Conservation (phyloP, 1,140 invertebrate species). For the Drosophila melanogaster region DNA sequence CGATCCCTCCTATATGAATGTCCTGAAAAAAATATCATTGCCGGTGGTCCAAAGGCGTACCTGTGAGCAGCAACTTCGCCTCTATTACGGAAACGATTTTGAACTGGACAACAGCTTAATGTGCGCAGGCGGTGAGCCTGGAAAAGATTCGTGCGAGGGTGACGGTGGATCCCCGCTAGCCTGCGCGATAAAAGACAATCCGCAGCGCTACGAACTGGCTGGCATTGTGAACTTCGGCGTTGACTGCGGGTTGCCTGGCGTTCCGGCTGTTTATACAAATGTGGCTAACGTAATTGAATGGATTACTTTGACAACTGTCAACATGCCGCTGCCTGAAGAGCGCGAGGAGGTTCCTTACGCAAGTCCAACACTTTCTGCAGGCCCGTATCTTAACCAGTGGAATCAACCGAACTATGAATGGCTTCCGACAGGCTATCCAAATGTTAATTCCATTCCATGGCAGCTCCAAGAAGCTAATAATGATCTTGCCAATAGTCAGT, state of each 20-base stretch:
- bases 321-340: neutral
- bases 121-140: constrained; percentile 88
- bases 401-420: too few relatives aligned
- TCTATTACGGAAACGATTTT: constrained; percentile 65
- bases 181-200: constrained; percentile 85
- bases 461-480: too few relatives aligned
- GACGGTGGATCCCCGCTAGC: constrained; percentile 90
- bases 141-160: constrained; percentile 89
- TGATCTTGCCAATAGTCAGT: too few relatives aligned
- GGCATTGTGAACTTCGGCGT: constrained; percentile 90
- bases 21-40: constrained; percentile 87
- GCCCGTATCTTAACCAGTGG: too few relatives aligned
- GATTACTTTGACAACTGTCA: neutral
- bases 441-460: too few relatives aligned
- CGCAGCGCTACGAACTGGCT: constrained; percentile 86
- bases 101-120: constrained; percentile 84
- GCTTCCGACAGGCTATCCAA: too few relatives aligned
- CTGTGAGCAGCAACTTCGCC: constrained; percentile 84
- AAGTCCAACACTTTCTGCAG: too few relatives aligned
- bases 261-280: constrained; percentile 91
- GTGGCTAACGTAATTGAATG: constrained; percentile 86
- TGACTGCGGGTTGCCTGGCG: constrained; percentile 85
- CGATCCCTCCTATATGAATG: constrained; percentile 86
- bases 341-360: too few relatives aligned
- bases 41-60: constrained; percentile 82